Percentiles rank a stretch among this genome's conserved stretches.
phyloP scores from a whole-genome alignment of 2,888 invertebrate species.

The Elysia crispata region DNA sequence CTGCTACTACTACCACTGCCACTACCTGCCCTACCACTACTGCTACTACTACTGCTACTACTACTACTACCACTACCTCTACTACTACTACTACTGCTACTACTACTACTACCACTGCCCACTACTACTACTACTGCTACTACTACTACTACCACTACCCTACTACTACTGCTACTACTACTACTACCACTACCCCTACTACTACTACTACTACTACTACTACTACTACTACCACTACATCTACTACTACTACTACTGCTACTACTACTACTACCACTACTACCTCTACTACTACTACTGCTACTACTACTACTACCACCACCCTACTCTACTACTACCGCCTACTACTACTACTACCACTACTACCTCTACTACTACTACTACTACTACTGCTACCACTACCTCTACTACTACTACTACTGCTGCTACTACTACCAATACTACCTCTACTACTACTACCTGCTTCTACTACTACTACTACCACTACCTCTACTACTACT shows the following conservation, averaged over 20 bases:
- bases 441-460: too few species aligned
- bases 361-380: conserved; percentile 15
- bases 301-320: conserved; percentile 25
- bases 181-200: too few species aligned
- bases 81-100: conserved; percentile 34
- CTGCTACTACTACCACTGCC: conserved; percentile 29
- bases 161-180: too few species aligned
- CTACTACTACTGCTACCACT: conserved; percentile 34
- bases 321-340: background rate
- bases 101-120: too few species aligned
- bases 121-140: conserved; percentile 30
- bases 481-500: conserved; percentile 29
- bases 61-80: conserved; percentile 23
- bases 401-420: conserved; percentile 27
- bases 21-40: background rate
- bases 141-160: conserved; percentile 29
- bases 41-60: conserved; percentile 16
- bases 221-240: conserved; percentile 33
- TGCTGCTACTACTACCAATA: too few species aligned
- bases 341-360: conserved; percentile 16
- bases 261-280: conserved; percentile 21
- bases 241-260: conserved; percentile 20
- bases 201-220: too few species aligned
- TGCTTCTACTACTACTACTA: too few species aligned
- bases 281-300: conserved; percentile 10